Percentiles rank a stretch among this genome's conserved stretches.
Evolutionary conservation across 2,797 vertebrate genomes (phyloP).

Genomic region (Falco peregrinus): DNA sequence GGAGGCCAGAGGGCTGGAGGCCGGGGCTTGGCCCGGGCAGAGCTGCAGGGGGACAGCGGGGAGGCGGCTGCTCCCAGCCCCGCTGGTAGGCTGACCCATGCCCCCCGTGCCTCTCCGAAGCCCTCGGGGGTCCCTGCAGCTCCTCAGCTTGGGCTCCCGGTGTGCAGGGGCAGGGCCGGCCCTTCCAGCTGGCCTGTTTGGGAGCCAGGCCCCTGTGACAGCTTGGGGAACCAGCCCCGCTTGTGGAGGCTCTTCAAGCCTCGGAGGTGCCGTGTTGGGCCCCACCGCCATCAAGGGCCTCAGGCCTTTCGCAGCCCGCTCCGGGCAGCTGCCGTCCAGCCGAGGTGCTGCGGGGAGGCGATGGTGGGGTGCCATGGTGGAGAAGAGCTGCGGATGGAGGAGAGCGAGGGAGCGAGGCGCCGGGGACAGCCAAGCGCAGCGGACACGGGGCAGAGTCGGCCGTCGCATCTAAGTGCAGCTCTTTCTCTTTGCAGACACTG

Average conservation of each 20-base stretch:
- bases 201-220: not conserved
- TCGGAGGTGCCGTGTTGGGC: too few species aligned
- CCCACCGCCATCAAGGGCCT: too few species aligned
- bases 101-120: not conserved
- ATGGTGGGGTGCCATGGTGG: not conserved
- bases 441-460: not conserved
- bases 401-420: not conserved
- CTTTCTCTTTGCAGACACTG: constrained; percentile 84
- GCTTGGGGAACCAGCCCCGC: rapidly evolving
- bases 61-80: not conserved
- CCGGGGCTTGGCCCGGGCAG: not conserved
- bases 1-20: not conserved
- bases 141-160: not conserved
- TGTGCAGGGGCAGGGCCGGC: not conserved
- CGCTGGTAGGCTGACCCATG: rapidly evolving
- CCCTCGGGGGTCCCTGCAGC: not conserved
- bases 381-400: not conserved
- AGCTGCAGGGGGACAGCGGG: not conserved
- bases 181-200: rapidly evolving
- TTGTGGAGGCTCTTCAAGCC: not conserved
- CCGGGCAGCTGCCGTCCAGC: not conserved
- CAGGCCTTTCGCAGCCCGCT: not conserved
- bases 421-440: not conserved
- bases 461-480: constrained; percentile 15
- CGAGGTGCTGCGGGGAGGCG: not conserved